phyloP scores from a whole-genome alignment of 2,113 vertebrate species.

The Sylvia atricapilla region DNA sequence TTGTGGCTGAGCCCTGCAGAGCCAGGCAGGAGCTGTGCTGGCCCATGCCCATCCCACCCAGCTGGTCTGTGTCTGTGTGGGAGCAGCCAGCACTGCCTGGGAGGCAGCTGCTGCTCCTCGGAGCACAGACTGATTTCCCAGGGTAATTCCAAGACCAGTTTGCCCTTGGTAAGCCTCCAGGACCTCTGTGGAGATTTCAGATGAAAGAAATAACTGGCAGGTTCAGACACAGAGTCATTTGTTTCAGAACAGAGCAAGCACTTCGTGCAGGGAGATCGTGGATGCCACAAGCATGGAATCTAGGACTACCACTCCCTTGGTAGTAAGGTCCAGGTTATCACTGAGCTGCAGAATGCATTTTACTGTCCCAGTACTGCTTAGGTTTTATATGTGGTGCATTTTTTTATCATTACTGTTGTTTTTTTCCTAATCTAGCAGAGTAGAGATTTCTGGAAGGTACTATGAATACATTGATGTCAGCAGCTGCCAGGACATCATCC shows the following conservation, averaged over 20 bases:
- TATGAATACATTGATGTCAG: conserved; percentile 95
- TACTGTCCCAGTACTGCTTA: background rate
- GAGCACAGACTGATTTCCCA: background rate
- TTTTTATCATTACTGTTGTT: background rate
- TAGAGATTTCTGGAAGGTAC: conserved; percentile 89
- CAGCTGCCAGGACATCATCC: conserved; percentile 96
- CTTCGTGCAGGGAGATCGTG: background rate
- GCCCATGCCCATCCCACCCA: background rate
- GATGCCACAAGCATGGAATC: background rate
- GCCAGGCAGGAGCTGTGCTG: background rate
- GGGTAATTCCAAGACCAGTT: background rate
- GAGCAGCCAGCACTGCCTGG: background rate
- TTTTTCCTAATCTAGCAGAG: conserved; percentile 67
- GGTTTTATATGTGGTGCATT: background rate
- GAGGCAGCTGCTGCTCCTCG: background rate
- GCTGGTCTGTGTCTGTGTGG: background rate
- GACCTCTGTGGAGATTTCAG: background rate
- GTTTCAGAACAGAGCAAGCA: background rate
- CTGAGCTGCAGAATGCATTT: background rate
- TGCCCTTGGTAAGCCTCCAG: background rate
- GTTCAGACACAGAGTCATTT: background rate
- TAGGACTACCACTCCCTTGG: background rate
- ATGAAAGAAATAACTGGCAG: background rate
- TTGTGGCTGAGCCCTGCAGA: rapidly evolving
- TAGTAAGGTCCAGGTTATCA: background rate